These are phyloP conservation scores for Drosophila gunungcola DNA, from an alignment of 1,140 invertebrate species.

Conservation along the genomic window DNA sequence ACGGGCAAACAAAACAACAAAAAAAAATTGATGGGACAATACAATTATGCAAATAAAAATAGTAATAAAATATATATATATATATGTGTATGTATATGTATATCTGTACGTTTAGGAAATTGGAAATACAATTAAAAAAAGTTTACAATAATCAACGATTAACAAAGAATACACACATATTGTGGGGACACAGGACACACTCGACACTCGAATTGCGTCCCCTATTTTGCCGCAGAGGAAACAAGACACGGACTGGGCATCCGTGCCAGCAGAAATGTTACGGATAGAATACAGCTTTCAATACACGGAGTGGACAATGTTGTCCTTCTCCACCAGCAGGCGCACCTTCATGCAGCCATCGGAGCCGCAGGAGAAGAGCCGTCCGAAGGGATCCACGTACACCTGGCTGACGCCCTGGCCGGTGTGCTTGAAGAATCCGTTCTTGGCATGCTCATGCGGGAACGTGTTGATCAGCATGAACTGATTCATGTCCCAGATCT, in stretches of 20 bases:
- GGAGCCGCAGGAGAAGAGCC: conserved; percentile 98
- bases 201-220: conserved; percentile 7
- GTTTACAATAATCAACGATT: conserved; percentile 74
- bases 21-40: conserved; percentile 12
- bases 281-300: conserved; percentile 50
- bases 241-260: conserved; percentile 10
- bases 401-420: conserved; percentile 98
- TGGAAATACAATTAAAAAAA: conserved; percentile 46
- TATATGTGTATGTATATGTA: conserved; percentile 16
- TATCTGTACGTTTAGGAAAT: conserved; percentile 38
- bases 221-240: conserved; percentile 5
- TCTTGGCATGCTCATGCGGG: conserved; percentile 95
- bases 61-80: conserved; percentile 45
- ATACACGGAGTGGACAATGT: conserved; percentile 80
- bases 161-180: conserved; percentile 73
- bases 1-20: conserved; percentile 18
- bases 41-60: conserved; percentile 21
- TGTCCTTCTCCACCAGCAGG: conserved; percentile 89
- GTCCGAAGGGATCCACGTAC: conserved; percentile 92
- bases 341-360: conserved; percentile 99
- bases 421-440: conserved; percentile 98
- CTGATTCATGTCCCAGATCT: conserved; percentile 96
- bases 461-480: conserved; percentile 95
- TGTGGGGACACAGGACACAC: neutral
- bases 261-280: conserved; percentile 7